phyloP scores from a whole-genome alignment of 1,140 invertebrate genomes.

The Leptinotarsa undecemlineata region DNA sequence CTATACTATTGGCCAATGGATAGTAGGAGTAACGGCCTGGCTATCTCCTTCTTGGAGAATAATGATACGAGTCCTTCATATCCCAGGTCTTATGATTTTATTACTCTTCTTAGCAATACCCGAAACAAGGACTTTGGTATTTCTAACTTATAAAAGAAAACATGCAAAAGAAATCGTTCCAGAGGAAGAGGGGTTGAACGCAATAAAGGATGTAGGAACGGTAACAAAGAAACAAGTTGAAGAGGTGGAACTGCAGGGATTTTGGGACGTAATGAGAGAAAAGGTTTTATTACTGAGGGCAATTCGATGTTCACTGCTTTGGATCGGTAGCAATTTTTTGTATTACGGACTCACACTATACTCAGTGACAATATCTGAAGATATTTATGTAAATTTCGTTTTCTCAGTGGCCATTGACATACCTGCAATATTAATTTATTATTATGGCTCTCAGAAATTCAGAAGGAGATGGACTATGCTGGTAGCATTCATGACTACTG shows the following conservation, averaged over 20 bases:
- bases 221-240: no score
- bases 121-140: slow-evolving; percentile 2
- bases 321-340: slow-evolving; percentile 69
- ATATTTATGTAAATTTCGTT: slow-evolving; percentile 69
- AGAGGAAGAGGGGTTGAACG: background rate
- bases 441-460: slow-evolving; percentile 63
- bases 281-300: slow-evolving; percentile 64
- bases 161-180: background rate
- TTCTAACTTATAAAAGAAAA: background rate
- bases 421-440: slow-evolving; percentile 68
- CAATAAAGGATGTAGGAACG: background rate
- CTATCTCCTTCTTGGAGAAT: no score
- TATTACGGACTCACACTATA: slow-evolving; percentile 82
- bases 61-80: no score
- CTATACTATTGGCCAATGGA: no score
- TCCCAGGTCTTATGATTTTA: no score
- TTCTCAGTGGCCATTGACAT: slow-evolving; percentile 70
- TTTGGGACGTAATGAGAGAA: slow-evolving; percentile 57
- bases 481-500: background rate
- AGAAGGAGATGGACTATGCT: slow-evolving; percentile 55
- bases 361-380: slow-evolving; percentile 73
- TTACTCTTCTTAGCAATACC: background rate
- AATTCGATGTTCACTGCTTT: slow-evolving; percentile 67
- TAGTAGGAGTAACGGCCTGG: no score
- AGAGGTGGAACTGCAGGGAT: background rate